Evolutionary conservation across 2,113 vertebrate genomes (phyloP), one percentile per base, ranked within the genome.

Genomic region (Amphiprion percula): DNA sequence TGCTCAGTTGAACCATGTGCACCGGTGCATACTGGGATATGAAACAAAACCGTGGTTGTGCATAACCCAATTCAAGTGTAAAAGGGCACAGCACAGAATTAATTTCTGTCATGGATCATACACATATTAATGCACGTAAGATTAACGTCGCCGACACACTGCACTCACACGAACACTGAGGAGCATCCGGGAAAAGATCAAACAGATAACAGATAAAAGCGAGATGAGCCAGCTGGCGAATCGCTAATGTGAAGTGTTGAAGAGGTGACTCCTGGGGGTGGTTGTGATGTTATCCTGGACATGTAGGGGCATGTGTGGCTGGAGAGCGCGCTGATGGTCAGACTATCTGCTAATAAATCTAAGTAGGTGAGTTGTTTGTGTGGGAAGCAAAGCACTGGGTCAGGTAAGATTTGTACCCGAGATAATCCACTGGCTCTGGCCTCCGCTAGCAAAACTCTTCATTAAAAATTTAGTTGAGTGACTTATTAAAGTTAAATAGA

Each of bases 1-100:
- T 79, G 59, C 37, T 78, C 54, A 66, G 83, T 68, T 84, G 74
- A 86, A 78, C 85, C 87, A 92, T 86, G 84, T 90, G 86, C 56
- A 71, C 75, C 26, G 28, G 50, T 73, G 79, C 62, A 86, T 5
- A 33, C 54, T 67, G 72, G 49, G 67, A 52, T 50, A 23, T 84
- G 62, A 80, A 72, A 81, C 24, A 53, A 79, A 79, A 67, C 77
- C 3, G 0, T 60, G 59, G 83, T 82, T 76, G 54, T 80, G 68
- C 64, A 68, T 60, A 16, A 56, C 28, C 61, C 11, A 3, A 81
- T 62, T 85, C 62, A 82, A 61, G 59, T 62, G 47, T 39, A 16
- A 26, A 11, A 67, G 49, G 61, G 39, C 28, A 62, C 28, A 28
- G 5, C 62, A 44, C 15, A 24, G 30, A 14, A 49, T 44, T 49